A percentile compares a stretch with the other conserved stretches of the same genome.
Evolutionary conservation across 2,113 vertebrate species (phyloP).

Genomic region (Tichodroma muraria): DNA sequence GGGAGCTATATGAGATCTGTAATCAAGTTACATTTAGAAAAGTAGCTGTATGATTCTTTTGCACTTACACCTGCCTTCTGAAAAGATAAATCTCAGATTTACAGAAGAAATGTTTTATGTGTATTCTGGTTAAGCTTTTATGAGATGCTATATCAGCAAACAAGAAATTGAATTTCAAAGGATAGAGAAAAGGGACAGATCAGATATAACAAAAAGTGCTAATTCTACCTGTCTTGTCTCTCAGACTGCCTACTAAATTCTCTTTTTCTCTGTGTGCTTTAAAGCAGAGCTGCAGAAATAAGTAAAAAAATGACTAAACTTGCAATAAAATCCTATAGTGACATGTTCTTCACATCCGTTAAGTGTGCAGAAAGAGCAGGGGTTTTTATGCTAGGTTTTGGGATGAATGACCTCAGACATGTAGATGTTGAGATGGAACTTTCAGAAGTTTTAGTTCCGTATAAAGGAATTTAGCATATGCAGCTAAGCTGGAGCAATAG

Average conservation of each 20-base stretch:
- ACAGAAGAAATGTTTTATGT: slow-evolving; percentile 31
- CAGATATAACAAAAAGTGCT: slow-evolving; percentile 14
- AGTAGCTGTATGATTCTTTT: not conserved
- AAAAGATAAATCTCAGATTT: not conserved
- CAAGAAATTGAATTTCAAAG: slow-evolving; percentile 19
- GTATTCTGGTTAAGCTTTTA: slow-evolving; percentile 59
- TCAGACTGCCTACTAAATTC: not conserved
- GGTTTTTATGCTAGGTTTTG: not conserved
- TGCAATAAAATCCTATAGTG: not conserved
- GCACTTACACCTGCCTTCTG: not conserved
- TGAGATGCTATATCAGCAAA: slow-evolving; percentile 28
- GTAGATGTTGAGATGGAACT: not conserved
- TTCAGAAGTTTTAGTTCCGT: not conserved
- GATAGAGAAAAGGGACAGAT: not conserved
- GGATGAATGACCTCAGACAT: not conserved
- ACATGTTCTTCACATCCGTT: not conserved
- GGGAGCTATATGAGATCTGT: not conserved
- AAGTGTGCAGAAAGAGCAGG: not conserved
- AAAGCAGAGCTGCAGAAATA: not conserved
- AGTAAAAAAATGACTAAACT: not conserved
- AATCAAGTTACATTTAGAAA: not conserved
- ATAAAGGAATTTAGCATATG: not conserved
- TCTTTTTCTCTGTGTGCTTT: not conserved
- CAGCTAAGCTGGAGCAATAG: not conserved
- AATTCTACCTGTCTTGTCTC: slow-evolving; percentile 15